phyloP scores from a whole-genome alignment of 2,888 invertebrate species.

The Oeneis ivallda region DNA sequence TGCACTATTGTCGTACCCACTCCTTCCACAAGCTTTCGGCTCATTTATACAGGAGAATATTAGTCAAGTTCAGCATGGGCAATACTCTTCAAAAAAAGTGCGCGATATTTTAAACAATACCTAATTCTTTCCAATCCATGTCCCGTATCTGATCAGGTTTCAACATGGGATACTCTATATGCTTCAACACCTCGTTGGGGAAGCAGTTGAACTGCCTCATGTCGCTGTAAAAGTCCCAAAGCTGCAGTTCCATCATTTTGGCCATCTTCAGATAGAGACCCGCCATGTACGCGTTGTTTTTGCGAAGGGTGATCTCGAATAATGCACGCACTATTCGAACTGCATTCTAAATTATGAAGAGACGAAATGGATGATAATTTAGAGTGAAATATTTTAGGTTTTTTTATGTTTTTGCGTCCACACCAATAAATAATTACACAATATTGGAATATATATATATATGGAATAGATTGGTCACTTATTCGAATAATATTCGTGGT shows the following conservation, averaged over 20 bases:
- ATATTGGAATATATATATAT: too few relatives aligned
- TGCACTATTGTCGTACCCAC: too few relatives aligned
- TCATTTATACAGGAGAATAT: too few relatives aligned
- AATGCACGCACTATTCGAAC: slow-evolving; percentile 94
- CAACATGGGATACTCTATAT: slow-evolving; percentile 89
- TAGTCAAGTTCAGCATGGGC: too few relatives aligned
- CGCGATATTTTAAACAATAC: slow-evolving; percentile 56
- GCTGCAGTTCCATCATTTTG: slow-evolving; percentile 95
- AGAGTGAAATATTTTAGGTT: too few relatives aligned
- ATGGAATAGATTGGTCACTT: too few relatives aligned
- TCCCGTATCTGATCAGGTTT: slow-evolving; percentile 90
- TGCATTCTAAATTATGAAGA: slow-evolving; percentile 86
- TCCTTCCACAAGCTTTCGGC: too few relatives aligned
- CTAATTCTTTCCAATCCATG: slow-evolving; percentile 93
- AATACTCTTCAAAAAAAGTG: not conserved
- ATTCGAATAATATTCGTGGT: too few relatives aligned
- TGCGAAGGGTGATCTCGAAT: slow-evolving; percentile 95
- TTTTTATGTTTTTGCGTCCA: too few relatives aligned
- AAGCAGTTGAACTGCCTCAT: slow-evolving; percentile 92
- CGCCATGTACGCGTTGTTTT: slow-evolving; percentile 95
- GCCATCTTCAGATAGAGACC: slow-evolving; percentile 91
- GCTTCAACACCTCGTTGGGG: slow-evolving; percentile 88
- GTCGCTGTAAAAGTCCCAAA: slow-evolving; percentile 94
- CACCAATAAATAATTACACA: too few relatives aligned
- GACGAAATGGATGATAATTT: too few relatives aligned